Conservation (phyloP, 2,113 vertebrate species). For the Tachuris rubrigastra region DNA sequence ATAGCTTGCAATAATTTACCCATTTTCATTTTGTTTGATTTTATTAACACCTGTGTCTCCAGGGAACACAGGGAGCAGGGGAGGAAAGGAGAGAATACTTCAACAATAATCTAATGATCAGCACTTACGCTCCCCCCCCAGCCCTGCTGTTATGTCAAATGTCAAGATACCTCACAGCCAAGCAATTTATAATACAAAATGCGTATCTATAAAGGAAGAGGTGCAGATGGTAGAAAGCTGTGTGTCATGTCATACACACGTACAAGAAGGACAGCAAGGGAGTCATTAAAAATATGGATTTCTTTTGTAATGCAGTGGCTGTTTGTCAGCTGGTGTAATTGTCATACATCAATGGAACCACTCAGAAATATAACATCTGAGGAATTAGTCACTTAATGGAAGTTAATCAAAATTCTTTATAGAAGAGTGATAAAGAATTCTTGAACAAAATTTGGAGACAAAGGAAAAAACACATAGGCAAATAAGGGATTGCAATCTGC, state of each 20-base stretch:
- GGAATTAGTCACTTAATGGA: constrained; percentile 19
- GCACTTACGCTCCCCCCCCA: constrained; percentile 61
- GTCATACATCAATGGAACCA: not conserved
- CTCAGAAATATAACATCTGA: constrained; percentile 13
- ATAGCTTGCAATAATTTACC: constrained; percentile 80
- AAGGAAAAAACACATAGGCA: not conserved
- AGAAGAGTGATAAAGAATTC: not conserved
- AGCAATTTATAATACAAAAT: constrained; percentile 56
- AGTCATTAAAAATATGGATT: constrained; percentile 61
- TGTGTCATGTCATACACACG: not conserved
- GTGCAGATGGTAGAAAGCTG: constrained; percentile 37
- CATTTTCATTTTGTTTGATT: constrained; percentile 85
- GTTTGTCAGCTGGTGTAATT: constrained; percentile 42
- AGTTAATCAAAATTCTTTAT: constrained; percentile 15
- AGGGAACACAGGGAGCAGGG: constrained; percentile 80
- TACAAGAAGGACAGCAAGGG: constrained; percentile 6
- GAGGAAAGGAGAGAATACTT: constrained; percentile 71
- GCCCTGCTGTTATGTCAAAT: constrained; percentile 77
- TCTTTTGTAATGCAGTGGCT: constrained; percentile 6
- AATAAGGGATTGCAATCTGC: not conserved
- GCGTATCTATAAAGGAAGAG: constrained; percentile 15
- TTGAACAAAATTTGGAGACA: not conserved
- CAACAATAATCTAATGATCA: constrained; percentile 84
- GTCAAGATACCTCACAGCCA: constrained; percentile 62
- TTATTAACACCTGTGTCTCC: constrained; percentile 93